These are phyloP conservation scores for Andrena trimmerana DNA, from an alignment of 2,888 invertebrate genomes.

Conservation along the genomic window DNA sequence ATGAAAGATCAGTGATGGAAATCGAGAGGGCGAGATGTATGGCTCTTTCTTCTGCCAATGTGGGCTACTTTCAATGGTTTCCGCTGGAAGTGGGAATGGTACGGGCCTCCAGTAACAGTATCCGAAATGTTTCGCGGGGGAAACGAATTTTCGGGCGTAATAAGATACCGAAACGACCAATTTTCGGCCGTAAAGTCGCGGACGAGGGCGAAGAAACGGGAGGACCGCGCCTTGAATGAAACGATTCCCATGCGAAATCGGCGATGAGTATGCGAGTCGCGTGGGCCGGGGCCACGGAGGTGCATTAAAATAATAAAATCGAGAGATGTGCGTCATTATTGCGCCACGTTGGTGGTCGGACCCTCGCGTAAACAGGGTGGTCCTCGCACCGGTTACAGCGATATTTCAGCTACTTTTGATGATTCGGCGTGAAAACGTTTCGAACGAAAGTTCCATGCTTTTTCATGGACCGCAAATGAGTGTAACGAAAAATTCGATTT, in stretches of 20 bases:
- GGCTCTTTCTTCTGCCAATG: not conserved
- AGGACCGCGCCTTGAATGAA: constrained; percentile 56
- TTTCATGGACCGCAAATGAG: too few species aligned
- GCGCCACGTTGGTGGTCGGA: constrained; percentile 80
- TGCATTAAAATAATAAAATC: constrained; percentile 83
- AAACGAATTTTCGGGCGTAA: constrained; percentile 31
- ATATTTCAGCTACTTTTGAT: too few species aligned
- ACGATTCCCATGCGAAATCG: constrained; percentile 63
- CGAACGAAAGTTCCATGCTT: too few species aligned
- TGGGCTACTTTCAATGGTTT: constrained; percentile 2
- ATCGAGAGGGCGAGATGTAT: too few species aligned
- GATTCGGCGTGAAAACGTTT: too few species aligned
- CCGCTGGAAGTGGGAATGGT: not conserved
- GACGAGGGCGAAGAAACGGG: not conserved
- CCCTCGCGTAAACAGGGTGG: constrained; percentile 48
- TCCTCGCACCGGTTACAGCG: not conserved
- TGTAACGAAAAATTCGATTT: too few species aligned
- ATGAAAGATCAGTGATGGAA: too few species aligned
- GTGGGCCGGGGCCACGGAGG: constrained; percentile 74
- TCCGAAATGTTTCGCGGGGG: not conserved
- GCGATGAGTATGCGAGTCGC: constrained; percentile 79
- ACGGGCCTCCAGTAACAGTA: not conserved
- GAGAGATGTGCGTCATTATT: constrained; percentile 83
- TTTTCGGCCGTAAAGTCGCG: constrained; percentile 37
- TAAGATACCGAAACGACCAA: constrained; percentile 31